Conservation (phyloP, 2,113 vertebrate species). For the Paralichthys olivaceus region DNA sequence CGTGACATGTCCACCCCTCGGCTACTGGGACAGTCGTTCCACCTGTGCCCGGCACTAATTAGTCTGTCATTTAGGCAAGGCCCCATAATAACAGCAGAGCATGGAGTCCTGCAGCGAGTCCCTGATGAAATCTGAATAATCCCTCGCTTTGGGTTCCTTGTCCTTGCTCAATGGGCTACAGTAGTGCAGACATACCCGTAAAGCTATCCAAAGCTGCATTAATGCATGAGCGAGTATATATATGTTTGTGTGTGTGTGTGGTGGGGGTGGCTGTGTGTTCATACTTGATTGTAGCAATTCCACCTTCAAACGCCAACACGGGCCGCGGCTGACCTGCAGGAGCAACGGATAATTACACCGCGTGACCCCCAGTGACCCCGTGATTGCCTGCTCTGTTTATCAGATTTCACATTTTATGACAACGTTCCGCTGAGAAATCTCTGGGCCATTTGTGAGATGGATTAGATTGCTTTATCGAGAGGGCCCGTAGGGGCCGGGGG, state of each 20-base stretch:
- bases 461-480: conserved; percentile 87
- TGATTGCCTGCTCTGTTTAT: conserved; percentile 83
- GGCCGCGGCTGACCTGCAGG: conserved; percentile 82
- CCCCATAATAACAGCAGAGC: conserved; percentile 39
- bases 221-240: conserved; percentile 19
- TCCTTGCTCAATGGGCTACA: conserved; percentile 37
- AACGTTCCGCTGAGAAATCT: conserved; percentile 83
- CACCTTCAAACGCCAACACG: conserved; percentile 84
- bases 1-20: conserved; percentile 13
- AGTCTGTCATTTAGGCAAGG: conserved; percentile 35
- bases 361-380: conserved; percentile 80
- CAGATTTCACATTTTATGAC: conserved; percentile 86
- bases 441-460: conserved; percentile 83
- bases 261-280: conserved; percentile 63
- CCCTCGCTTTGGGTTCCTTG: conserved; percentile 36
- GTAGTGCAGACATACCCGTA: conserved; percentile 42
- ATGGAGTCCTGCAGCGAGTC: conserved; percentile 25
- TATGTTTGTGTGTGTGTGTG: conserved; percentile 48
- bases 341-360: conserved; percentile 85
- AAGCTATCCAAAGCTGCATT: conserved; percentile 28
- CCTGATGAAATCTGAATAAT: conserved; percentile 73
- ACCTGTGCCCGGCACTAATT: conserved; percentile 33
- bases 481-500: conserved; percentile 41
- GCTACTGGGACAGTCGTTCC: neutral
- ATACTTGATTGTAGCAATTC: conserved; percentile 89